A percentile compares a stretch with the other conserved stretches of the same genome.
Conservation (phyloP, 1,140 invertebrate species). For the Harpegnathos saltator region DNA sequence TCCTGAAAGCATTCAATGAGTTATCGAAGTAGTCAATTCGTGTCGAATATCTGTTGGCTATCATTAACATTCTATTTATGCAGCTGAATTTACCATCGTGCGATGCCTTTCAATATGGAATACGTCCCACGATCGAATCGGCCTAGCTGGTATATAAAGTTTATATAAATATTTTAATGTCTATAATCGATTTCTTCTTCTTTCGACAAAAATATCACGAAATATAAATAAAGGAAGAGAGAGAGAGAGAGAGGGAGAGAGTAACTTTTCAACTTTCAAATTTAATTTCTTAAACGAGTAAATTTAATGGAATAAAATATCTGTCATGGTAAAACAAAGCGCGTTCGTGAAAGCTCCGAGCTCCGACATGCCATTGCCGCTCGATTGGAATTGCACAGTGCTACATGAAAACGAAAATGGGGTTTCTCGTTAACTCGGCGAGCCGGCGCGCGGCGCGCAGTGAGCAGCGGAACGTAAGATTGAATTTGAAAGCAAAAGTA, state of each 20-base stretch:
- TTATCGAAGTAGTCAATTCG: no score
- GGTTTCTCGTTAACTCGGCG: conserved; percentile 54
- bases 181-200: not conserved
- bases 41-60: no score
- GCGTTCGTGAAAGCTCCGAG: no score
- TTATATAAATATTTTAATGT: not conserved
- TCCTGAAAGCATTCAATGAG: no score
- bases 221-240: no score
- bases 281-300: not conserved
- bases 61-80: no score
- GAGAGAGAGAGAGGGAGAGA: no score
- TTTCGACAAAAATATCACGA: not conserved
- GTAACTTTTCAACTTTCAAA: not conserved
- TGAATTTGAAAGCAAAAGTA: conserved; percentile 71
- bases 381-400: conserved; percentile 15
- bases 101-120: no score
- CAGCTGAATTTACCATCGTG: no score
- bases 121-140: no score
- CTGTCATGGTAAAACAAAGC: not conserved
- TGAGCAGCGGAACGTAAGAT: conserved; percentile 64
- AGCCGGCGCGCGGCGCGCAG: conserved; percentile 32
- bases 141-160: no score
- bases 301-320: not conserved
- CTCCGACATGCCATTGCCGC: not conserved
- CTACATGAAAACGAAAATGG: conserved; percentile 29